A percentile compares a stretch with the other conserved stretches of the same genome.
Evolutionary conservation across 2,888 invertebrate genomes (phyloP).

Genomic region (Zonitis immaculata): DNA sequence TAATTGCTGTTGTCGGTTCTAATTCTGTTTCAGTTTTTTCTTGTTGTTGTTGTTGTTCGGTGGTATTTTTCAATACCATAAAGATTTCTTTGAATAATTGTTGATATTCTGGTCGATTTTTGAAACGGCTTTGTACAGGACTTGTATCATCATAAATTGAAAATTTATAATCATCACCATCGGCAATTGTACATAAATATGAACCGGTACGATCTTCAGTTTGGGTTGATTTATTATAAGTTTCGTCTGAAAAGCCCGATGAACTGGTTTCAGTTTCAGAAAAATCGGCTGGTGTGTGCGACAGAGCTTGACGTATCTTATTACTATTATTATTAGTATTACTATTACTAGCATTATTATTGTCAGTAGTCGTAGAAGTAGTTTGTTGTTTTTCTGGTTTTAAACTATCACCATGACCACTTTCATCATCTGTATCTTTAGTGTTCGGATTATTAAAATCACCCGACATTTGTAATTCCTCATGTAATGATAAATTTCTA

Average conservation of each 20-base stretch:
- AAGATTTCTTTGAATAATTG: slow-evolving; percentile 81
- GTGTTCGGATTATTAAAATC: slow-evolving; percentile 61
- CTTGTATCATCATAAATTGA: slow-evolving; percentile 76
- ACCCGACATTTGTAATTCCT: slow-evolving; percentile 70
- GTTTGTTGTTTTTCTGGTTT: slow-evolving; percentile 46
- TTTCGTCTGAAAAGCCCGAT: slow-evolving; percentile 78
- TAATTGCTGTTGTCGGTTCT: slow-evolving; percentile 22
- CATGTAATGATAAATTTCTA: slow-evolving; percentile 56
- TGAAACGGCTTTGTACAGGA: slow-evolving; percentile 76
- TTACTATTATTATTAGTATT: not conserved
- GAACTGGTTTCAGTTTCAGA: slow-evolving; percentile 83
- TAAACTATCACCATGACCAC: slow-evolving; percentile 55
- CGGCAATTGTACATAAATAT: slow-evolving; percentile 77
- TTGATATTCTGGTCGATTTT: slow-evolving; percentile 75
- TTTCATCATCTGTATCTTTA: slow-evolving; percentile 62
- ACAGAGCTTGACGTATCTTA: slow-evolving; percentile 53
- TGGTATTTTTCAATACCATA: slow-evolving; percentile 75
- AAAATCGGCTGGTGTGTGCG: slow-evolving; percentile 75
- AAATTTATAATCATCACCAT: slow-evolving; percentile 80
- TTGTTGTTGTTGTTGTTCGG: slow-evolving; percentile 54
- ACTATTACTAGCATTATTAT: too few relatives aligned
- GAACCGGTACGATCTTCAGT: slow-evolving; percentile 78
- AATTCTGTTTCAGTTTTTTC: not conserved
- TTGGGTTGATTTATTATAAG: slow-evolving; percentile 76
- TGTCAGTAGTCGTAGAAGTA: not conserved